Evolutionary conservation across 1,140 invertebrate species (phyloP).

Genomic region (Fopius arisanus): DNA sequence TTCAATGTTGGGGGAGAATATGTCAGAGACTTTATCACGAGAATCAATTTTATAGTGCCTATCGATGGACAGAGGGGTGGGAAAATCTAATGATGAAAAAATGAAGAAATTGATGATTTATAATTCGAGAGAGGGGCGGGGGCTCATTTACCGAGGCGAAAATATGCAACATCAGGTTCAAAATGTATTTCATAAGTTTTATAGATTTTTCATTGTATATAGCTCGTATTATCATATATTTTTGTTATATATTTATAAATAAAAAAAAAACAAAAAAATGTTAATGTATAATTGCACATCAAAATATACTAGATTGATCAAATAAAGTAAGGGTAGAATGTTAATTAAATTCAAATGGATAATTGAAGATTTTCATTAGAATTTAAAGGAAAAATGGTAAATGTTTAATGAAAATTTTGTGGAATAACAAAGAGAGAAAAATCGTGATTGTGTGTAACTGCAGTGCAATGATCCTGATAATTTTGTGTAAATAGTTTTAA

Average conservation of each 20-base stretch:
- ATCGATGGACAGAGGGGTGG: background rate
- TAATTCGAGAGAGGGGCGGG: slow-evolving; percentile 4
- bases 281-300: slow-evolving; percentile 42
- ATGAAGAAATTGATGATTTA: background rate
- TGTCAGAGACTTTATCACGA: background rate
- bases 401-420: too few species aligned
- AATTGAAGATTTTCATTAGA: background rate
- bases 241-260: slow-evolving; percentile 54
- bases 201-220: slow-evolving; percentile 59
- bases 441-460: slow-evolving; percentile 3
- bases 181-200: slow-evolving; percentile 49
- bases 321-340: background rate
- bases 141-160: background rate
- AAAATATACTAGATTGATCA: slow-evolving; percentile 32
- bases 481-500: slow-evolving; percentile 20
- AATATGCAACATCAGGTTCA: slow-evolving; percentile 4
- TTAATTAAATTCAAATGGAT: background rate
- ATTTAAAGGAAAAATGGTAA: background rate
- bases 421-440: background rate
- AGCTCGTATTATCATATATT: slow-evolving; percentile 49
- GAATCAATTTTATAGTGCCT: slow-evolving; percentile 22
- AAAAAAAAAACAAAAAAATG: slow-evolving; percentile 34
- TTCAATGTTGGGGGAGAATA: too few species aligned
- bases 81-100: background rate
- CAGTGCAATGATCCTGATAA: slow-evolving; percentile 16